Conservation (phyloP, 1,140 invertebrate genomes). For the Forficula auricularia region DNA sequence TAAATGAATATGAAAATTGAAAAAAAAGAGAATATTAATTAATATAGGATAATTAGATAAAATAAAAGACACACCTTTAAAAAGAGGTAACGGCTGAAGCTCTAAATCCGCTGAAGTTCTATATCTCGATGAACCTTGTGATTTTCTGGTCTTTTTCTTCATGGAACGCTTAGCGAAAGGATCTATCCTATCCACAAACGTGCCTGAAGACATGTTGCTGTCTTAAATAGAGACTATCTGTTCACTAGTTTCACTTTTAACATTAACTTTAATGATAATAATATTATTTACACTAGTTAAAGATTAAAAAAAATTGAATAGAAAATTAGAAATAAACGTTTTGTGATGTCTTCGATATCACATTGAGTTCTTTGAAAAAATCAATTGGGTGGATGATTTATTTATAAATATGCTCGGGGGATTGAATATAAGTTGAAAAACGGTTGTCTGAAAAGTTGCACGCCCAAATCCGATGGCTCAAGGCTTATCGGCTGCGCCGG, state of each 20-base stretch:
- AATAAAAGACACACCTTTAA: constrained; percentile 51
- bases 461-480: constrained; percentile 1
- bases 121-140: constrained; percentile 77
- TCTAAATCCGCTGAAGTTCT: constrained; percentile 78
- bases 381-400: background rate
- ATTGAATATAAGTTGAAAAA: too few relatives aligned
- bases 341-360: background rate
- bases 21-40: too few relatives aligned
- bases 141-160: constrained; percentile 85
- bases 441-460: background rate
- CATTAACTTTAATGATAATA: background rate
- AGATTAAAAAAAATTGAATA: background rate
- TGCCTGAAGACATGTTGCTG: constrained; percentile 52
- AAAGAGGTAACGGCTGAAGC: constrained; percentile 62
- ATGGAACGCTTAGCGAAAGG: constrained; percentile 79
- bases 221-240: background rate
- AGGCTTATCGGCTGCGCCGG: constrained; percentile 10
- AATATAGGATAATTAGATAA: too few relatives aligned
- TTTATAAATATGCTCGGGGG: background rate
- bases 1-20: too few relatives aligned
- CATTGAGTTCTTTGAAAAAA: background rate
- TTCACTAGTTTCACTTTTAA: background rate
- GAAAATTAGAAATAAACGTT: background rate
- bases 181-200: constrained; percentile 87
- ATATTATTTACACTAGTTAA: background rate